Conservation (phyloP, 2,797 vertebrate genomes). For the Helarctos malayanus region DNA sequence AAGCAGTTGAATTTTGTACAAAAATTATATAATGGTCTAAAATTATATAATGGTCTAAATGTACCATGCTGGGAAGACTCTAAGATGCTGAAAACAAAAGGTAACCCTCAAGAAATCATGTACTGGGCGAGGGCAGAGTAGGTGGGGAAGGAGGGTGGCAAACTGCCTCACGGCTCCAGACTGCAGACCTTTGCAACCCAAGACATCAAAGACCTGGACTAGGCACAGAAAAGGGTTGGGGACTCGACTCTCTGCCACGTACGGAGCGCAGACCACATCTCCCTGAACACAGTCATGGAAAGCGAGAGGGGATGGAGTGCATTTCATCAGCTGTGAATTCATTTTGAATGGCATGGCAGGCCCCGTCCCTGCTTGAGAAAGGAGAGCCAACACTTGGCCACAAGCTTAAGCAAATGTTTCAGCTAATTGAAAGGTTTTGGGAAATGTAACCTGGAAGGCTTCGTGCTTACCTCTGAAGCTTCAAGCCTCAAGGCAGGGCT, state of each 20-base stretch:
- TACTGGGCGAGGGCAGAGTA: not conserved
- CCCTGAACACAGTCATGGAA: conserved; percentile 13
- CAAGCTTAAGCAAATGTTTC: conserved; percentile 12
- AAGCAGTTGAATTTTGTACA: conserved; percentile 62
- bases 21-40: conserved; percentile 75
- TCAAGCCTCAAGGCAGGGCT: conserved; percentile 10
- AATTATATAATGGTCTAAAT: conserved; percentile 78
- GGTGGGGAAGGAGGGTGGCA: conserved; percentile 44
- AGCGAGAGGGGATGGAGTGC: not conserved
- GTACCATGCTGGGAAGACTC: conserved; percentile 63
- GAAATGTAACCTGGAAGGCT: conserved; percentile 29
- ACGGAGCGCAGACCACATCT: not conserved
- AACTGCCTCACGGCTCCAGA: conserved; percentile 27
- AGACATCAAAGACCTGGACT: conserved; percentile 60
- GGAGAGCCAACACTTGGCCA: conserved; percentile 42
- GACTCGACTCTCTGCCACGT: not conserved
- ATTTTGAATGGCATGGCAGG: not conserved
- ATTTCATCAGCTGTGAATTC: conserved; percentile 9
- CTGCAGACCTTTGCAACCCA: not conserved
- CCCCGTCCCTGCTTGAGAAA: not conserved
- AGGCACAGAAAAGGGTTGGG: not conserved
- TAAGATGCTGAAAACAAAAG: conserved; percentile 70
- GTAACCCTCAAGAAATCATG: conserved; percentile 46
- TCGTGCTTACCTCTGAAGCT: conserved; percentile 44
- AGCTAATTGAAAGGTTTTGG: conserved; percentile 53